Conservation (phyloP, 2,888 invertebrate genomes). For the Conops quadrifasciatus region DNA sequence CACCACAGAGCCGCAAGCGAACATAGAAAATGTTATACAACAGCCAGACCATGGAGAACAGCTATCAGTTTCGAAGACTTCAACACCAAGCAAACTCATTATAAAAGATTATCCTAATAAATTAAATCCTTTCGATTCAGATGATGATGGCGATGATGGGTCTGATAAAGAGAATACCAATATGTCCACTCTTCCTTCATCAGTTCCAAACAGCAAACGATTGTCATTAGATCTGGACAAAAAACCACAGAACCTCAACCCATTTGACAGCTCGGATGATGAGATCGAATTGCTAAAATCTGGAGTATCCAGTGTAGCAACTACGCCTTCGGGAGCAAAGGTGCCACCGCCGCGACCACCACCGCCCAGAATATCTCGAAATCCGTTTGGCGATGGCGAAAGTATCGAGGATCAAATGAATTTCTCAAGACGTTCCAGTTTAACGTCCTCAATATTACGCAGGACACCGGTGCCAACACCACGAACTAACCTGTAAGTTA, state of each 20-base stretch:
- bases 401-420: constrained; percentile 45
- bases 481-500: constrained; percentile 57
- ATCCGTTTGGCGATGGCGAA: constrained; percentile 78
- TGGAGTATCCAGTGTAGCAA: constrained; percentile 40
- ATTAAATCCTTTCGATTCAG: constrained; percentile 85
- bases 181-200: background rate
- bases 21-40: background rate
- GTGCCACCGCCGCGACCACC: constrained; percentile 63
- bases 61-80: background rate
- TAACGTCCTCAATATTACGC: constrained; percentile 49
- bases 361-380: constrained; percentile 67
- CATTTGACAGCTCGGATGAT: constrained; percentile 76
- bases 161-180: constrained; percentile 54
- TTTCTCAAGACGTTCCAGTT: constrained; percentile 45
- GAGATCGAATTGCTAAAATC: constrained; percentile 63
- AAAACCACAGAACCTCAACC: constrained; percentile 66
- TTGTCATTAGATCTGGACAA: too few species aligned
- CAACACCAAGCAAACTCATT: constrained; percentile 7
- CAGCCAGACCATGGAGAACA: constrained; percentile 3
- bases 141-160: constrained; percentile 68
- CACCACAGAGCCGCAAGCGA: background rate
- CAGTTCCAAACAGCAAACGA: too few species aligned
- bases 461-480: constrained; percentile 62
- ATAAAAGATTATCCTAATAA: constrained; percentile 74
- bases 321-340: constrained; percentile 44